Base-by-base conservation (phyloP, 2,113 vertebrate species). In the Proteles cristata region DNA sequence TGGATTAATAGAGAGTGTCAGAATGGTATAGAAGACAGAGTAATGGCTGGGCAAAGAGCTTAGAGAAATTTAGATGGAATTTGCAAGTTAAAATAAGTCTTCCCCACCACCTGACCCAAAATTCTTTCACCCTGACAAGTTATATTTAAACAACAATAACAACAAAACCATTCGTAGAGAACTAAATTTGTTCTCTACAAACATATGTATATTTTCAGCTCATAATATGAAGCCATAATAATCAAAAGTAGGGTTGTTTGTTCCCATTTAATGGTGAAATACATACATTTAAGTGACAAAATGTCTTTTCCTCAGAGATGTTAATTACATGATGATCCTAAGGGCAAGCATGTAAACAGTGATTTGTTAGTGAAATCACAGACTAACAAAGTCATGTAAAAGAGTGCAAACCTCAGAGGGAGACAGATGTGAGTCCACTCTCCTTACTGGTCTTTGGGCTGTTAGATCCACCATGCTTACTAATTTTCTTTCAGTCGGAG, bases 361-460 rank as follows among this genome's bases (percentile, higher is more conserved):
- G 12, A 11, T 63, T 71, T 39, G 11, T 25, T 31, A 83, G 17
- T 19, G 39, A 61, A 21, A 45, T 25, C 17, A 11, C 74, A 81
- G 35, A 7, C 50, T 74, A 9, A 3, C 33, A 0, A 4, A 1
- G 26, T 68, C 0, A 7, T 6, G 2, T 3, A 2, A 16, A 63
- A 6, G 14, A 74, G 5, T 7, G 12, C 15, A 2, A 2, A 21
- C 33, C 55, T 81, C 48, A 4, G 61, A 53, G 66, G 1, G 25
- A 35, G 69, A 26, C 1, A 6, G 11, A 2, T 0, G 0, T 23
- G 11, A 39, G 33, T 10, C 74, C 5, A 0, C 8, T 7, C 0
- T 2, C 31, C 33, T 11, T 0, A 3, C 2, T 23, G 55, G 10
- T 6, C 4, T 61, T 15, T 6, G 1, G 0, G 16, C 68, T 26